Evolutionary conservation across 2,113 vertebrate genomes (phyloP).

Genomic region (Bujurquina vittata): DNA sequence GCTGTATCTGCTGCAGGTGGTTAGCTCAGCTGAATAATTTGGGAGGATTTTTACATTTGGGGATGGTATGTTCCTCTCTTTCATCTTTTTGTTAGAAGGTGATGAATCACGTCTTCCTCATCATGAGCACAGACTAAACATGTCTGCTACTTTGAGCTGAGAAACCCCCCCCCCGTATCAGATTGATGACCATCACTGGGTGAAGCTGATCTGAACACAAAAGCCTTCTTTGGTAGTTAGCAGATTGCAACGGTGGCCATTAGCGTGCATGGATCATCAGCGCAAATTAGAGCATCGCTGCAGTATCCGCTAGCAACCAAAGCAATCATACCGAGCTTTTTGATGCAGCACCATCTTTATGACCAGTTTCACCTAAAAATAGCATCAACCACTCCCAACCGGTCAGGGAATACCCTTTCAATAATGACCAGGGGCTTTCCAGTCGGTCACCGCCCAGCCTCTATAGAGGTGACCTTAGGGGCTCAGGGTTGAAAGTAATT

Average conservation of each 20-base stretch:
- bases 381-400: background rate
- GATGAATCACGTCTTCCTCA: accelerated
- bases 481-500: no score
- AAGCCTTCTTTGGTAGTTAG: background rate
- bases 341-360: background rate
- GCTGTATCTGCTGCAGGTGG: background rate
- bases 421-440: background rate
- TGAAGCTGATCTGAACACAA: no score
- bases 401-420: background rate
- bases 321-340: no score
- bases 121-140: background rate
- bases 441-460: background rate
- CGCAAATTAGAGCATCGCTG: no score
- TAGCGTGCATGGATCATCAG: background rate
- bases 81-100: background rate
- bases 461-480: no score
- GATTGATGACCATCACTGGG: accelerated
- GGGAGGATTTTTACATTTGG: background rate
- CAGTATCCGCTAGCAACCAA: no score
- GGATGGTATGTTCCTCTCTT: background rate
- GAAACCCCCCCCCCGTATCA: background rate
- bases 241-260: background rate
- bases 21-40: background rate
- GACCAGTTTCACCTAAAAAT: background rate
- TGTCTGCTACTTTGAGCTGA: background rate